Base-by-base conservation (phyloP, 2,113 vertebrate species). In the Engystomops pustulosus region DNA sequence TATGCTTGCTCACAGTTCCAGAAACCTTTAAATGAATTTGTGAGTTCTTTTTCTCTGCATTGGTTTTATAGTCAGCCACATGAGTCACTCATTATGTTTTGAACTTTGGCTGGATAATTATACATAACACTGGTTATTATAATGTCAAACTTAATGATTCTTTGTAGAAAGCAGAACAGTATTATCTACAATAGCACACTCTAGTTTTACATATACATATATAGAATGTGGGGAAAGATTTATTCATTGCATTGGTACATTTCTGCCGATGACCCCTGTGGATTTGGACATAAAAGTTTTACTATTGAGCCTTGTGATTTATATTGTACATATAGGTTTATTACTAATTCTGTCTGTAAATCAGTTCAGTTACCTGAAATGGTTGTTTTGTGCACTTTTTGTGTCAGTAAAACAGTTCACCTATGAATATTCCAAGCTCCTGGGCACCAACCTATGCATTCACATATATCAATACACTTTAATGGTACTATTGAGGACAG, bases 401-500 rank as follows among this genome's bases (percentile, higher is more conserved):
- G 17, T 74, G 44, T 49, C 11, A 30, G 38, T 49, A 1, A 27
- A 74, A 49, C 3, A 49, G 25, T 27, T 55, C 10, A 77, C 30
- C 20, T 51, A 36, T 77, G 34, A 55, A 77, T 58, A 77, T 55
- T 77, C 74, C 55, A 15, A n/a, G 20, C 47, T 76, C 74, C 27
- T 36, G 45, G 74, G 32, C 5, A 34, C 32, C 30, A 58, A 8
- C 18, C 20, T 49, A 38, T 77, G 27, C 32, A 77, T 25, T 55
- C 74, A 77, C 10, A 32, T 75, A 75, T 17, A 75, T 75, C 71
- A 51, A 75, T 75, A 17, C 18, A 20, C 45, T 20, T 1, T 10
- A 30, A 55, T 76, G 27, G 7, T 17, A 14, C 47, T 6, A 8
- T 11, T 18, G 68, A 30, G 47, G 55, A 23, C 0, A 27, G 49